Conservation (phyloP, 2,888 invertebrate genomes). For the Deilephila elpenor region DNA sequence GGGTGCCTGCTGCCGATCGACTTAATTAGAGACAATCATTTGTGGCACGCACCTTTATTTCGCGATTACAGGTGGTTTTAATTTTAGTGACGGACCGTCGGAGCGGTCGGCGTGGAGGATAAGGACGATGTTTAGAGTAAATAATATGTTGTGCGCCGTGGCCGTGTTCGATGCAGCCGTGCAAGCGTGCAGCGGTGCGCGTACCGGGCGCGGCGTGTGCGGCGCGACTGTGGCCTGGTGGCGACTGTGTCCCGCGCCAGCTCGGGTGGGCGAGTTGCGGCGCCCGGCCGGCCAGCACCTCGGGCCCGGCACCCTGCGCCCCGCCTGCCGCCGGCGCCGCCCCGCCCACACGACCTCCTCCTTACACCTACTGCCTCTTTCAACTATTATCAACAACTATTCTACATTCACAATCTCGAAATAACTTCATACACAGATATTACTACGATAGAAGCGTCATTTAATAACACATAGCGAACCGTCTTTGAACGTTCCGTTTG, state of each 20-base stretch:
- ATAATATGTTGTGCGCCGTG: slow-evolving; percentile 34
- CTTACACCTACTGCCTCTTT: slow-evolving; percentile 63
- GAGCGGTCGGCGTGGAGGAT: slow-evolving; percentile 36
- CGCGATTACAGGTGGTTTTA: slow-evolving; percentile 58
- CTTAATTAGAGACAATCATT: slow-evolving; percentile 66
- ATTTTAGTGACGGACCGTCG: slow-evolving; percentile 37
- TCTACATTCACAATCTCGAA: neutral
- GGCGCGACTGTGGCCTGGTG: slow-evolving; percentile 67
- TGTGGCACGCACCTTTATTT: slow-evolving; percentile 66
- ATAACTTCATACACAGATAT: neutral
- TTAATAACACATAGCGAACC: neutral
- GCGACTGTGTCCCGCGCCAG: slow-evolving; percentile 34
- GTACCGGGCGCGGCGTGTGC: slow-evolving; percentile 67
- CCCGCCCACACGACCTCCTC: slow-evolving; percentile 68
- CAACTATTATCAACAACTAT: slow-evolving; percentile 19
- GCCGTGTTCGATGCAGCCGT: slow-evolving; percentile 46
- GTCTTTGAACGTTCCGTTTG: too few relatives aligned
- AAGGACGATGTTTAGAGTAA: slow-evolving; percentile 37
- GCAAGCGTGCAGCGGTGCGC: slow-evolving; percentile 58
- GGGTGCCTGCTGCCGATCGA: slow-evolving; percentile 69
- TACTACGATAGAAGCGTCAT: neutral
- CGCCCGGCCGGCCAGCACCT: slow-evolving; percentile 60
- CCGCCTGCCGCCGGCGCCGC: slow-evolving; percentile 66
- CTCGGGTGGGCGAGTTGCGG: slow-evolving; percentile 70
- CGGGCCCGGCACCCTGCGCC: slow-evolving; percentile 73